Conservation (phyloP, 2,888 invertebrate species). For the Catocala nupta region DNA sequence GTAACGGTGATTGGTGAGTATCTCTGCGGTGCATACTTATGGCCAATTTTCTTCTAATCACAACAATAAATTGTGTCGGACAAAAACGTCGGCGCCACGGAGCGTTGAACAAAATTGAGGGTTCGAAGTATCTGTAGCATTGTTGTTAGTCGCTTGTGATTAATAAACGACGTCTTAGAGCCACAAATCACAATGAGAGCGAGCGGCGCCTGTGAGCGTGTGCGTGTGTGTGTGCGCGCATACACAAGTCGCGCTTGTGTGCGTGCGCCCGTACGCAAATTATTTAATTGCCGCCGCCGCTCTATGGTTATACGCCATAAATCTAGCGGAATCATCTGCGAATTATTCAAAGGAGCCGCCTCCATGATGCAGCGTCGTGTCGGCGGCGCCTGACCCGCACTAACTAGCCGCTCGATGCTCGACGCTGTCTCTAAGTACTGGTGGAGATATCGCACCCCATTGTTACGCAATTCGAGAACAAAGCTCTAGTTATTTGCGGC, state of each 20-base stretch:
- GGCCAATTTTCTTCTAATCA: slow-evolving; percentile 39
- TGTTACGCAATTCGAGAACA: slow-evolving; percentile 58
- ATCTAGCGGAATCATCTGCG: slow-evolving; percentile 78
- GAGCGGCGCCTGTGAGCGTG: slow-evolving; percentile 35
- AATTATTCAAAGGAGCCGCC: slow-evolving; percentile 84
- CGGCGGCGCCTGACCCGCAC: slow-evolving; percentile 29
- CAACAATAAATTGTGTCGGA: slow-evolving; percentile 41
- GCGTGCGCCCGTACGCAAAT: slow-evolving; percentile 77
- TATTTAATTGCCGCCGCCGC: slow-evolving; percentile 78
- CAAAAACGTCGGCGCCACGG: slow-evolving; percentile 33
- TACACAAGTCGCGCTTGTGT: slow-evolving; percentile 36
- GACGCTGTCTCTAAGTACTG: background rate
- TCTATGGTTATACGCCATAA: slow-evolving; percentile 83
- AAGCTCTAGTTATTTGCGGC: slow-evolving; percentile 60
- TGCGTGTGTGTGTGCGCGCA: slow-evolving; percentile 11
- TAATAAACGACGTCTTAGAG: slow-evolving; percentile 60
- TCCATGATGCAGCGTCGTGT: slow-evolving; percentile 20
- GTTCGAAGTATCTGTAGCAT: slow-evolving; percentile 38
- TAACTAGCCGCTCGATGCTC: slow-evolving; percentile 24
- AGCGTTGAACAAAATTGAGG: slow-evolving; percentile 50
- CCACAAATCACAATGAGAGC: slow-evolving; percentile 70
- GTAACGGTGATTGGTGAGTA: slow-evolving; percentile 1
- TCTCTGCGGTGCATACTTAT: slow-evolving; percentile 34
- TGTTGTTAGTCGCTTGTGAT: slow-evolving; percentile 54
- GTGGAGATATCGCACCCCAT: slow-evolving; percentile 48